These are phyloP conservation scores for Rhinophrynus dorsalis DNA, from an alignment of 2,797 vertebrate genomes.

Conservation along the genomic window DNA sequence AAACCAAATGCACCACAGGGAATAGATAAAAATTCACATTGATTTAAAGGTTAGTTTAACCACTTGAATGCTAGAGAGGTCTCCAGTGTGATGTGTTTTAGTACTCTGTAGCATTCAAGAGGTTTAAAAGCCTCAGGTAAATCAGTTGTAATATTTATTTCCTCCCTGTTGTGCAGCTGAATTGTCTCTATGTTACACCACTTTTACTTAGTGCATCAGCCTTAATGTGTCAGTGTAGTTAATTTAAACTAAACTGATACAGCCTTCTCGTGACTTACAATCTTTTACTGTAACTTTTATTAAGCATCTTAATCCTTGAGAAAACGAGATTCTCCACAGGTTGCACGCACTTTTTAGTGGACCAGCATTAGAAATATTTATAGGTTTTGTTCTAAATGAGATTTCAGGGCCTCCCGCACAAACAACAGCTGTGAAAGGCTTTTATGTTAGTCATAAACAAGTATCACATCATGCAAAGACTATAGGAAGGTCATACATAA, in stretches of 20 bases:
- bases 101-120: too few relatives aligned
- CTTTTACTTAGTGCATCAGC: too few relatives aligned
- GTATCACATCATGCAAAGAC: constrained; percentile 9
- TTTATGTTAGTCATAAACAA: constrained; percentile 30
- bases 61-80: too few relatives aligned
- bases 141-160: too few relatives aligned
- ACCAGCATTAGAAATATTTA: constrained; percentile 35
- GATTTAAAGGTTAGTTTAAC: too few relatives aligned
- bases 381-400: constrained; percentile 28
- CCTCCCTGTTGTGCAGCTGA: too few relatives aligned
- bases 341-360: constrained; percentile 4
- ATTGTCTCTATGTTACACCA: too few relatives aligned
- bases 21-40: too few relatives aligned
- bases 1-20: too few relatives aligned
- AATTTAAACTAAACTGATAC: background rate
- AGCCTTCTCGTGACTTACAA: constrained; percentile 2
- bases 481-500: constrained; percentile 3
- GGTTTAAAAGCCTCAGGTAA: too few relatives aligned
- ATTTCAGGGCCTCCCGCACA: constrained; percentile 17
- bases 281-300: constrained; percentile 32
- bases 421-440: constrained; percentile 16
- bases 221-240: background rate
- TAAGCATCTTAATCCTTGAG: constrained; percentile 30
- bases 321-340: constrained; percentile 28
- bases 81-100: too few relatives aligned